These are phyloP conservation scores for Harpagus bidentatus DNA, from an alignment of 2,113 vertebrate species.

Conservation along the genomic window DNA sequence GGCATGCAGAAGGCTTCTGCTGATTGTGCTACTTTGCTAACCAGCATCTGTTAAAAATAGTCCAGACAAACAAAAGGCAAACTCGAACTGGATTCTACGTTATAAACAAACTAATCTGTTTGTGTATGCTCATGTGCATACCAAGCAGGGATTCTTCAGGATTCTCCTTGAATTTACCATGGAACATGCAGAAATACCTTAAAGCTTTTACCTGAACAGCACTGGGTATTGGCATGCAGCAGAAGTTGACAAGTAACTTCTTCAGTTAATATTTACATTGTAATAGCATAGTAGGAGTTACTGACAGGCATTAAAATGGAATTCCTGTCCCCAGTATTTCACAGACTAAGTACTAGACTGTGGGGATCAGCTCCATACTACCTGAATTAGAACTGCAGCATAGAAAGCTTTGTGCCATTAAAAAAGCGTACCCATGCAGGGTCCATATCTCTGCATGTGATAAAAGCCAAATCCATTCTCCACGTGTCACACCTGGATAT, in stretches of 20 bases:
- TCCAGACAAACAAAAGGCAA: neutral
- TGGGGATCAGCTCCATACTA: neutral
- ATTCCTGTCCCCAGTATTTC: neutral
- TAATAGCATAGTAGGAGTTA: neutral
- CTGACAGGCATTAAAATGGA: neutral
- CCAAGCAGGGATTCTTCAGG: neutral
- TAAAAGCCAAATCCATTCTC: neutral
- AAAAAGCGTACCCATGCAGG: rapidly evolving
- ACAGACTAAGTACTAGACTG: neutral
- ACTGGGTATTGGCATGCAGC: neutral
- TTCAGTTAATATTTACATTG: neutral
- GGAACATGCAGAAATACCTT: neutral
- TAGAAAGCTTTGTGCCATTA: neutral
- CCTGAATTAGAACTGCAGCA: neutral
- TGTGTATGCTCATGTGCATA: neutral
- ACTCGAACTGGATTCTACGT: neutral
- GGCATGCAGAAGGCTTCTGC: neutral
- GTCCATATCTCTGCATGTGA: neutral
- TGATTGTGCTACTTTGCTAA: neutral
- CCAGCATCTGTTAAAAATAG: neutral
- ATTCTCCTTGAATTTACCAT: neutral
- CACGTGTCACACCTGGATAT: neutral
- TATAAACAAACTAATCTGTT: neutral
- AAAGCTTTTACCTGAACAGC: neutral
- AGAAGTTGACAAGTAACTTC: neutral